Percentiles rank a stretch among this genome's conserved stretches.
These are phyloP conservation scores for Monomorium pharaonis DNA, from an alignment of 1,140 invertebrate genomes.

Conservation along the genomic window DNA sequence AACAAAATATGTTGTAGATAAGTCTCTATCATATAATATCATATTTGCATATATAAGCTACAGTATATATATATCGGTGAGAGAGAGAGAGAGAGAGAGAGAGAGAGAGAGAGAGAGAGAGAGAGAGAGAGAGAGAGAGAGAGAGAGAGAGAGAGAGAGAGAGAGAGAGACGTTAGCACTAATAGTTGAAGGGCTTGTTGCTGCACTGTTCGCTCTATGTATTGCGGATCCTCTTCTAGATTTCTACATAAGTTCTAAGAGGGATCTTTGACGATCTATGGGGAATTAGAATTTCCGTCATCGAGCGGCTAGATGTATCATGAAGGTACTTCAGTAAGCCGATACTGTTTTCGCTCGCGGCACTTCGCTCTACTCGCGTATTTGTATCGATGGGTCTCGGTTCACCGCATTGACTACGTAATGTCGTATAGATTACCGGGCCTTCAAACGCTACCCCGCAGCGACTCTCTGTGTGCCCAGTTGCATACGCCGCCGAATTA, in stretches of 20 bases:
- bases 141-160: too few species aligned
- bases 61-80: too few species aligned
- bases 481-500: constrained; percentile 45
- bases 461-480: not conserved
- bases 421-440: constrained; percentile 51
- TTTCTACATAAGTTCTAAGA: constrained; percentile 12
- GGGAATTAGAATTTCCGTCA: constrained; percentile 37
- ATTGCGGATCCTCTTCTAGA: not conserved
- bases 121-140: too few species aligned
- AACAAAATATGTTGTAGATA: not conserved
- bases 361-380: not conserved
- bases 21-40: not conserved
- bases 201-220: not conserved
- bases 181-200: not conserved
- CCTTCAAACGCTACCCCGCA: constrained; percentile 23
- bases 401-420: constrained; percentile 47
- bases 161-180: not conserved
- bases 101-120: not conserved
- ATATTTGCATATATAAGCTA: not conserved
- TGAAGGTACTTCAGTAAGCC: constrained; percentile 12
- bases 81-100: too few species aligned
- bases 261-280: not conserved
- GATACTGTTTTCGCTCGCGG: constrained; percentile 27
- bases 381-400: constrained; percentile 27
- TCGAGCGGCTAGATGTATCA: constrained; percentile 29